Percentiles rank a stretch among this genome's conserved stretches.
Evolutionary conservation across 2,113 vertebrate genomes (phyloP).

Genomic region (Jaculus jaculus): DNA sequence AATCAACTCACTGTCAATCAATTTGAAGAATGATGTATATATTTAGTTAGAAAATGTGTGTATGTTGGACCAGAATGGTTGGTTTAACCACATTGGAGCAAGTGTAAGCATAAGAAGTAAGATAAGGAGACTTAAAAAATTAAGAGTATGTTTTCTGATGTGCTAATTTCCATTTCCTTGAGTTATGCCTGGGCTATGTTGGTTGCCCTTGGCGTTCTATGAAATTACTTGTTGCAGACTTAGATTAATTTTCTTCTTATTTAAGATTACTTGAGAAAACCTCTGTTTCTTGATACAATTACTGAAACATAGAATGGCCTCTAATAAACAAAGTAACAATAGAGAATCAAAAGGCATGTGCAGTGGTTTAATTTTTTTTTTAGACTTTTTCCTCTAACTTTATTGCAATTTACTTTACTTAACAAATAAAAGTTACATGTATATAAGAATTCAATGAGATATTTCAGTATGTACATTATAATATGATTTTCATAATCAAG

Average conservation of each 20-base stretch:
- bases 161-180: background rate
- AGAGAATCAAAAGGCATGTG: background rate
- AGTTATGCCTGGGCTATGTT: background rate
- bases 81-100: background rate
- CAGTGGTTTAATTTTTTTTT: background rate
- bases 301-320: background rate
- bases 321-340: background rate
- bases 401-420: background rate
- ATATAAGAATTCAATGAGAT: background rate
- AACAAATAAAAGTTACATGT: background rate
- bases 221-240: background rate
- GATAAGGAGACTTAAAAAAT: background rate
- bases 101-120: slow-evolving; percentile 6
- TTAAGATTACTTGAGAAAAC: background rate
- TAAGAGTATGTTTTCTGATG: background rate
- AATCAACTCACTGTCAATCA: background rate
- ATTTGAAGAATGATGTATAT: background rate
- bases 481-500: background rate
- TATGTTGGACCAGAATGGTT: background rate
- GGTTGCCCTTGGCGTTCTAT: background rate
- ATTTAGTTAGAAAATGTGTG: slow-evolving; percentile 27
- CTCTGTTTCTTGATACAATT: slow-evolving; percentile 6
- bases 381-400: too few relatives aligned
- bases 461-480: background rate
- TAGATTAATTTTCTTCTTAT: slow-evolving; percentile 43